Base-by-base conservation (phyloP, 2,113 vertebrate genomes). In the Chitala chitala region DNA sequence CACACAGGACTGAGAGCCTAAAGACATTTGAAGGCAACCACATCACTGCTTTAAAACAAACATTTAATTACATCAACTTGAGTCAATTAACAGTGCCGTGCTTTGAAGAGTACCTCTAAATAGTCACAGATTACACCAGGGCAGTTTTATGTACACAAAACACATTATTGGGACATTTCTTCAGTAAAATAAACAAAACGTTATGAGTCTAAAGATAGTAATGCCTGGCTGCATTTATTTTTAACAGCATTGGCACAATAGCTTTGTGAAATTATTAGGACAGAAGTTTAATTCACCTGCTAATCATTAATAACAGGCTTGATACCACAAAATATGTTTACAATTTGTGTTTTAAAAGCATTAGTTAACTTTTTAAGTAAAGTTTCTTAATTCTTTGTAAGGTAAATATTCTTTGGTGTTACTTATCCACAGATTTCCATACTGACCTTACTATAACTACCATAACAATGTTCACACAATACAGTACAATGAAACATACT, bases 51-150 rank as follows among this genome's bases (percentile, higher is more conserved):
- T 42, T 46, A 36, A 69, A 53, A 69, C 68, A 69, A 69, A 69
- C 68, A 69, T 69, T 69, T 69, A 69, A 69, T 69, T 69, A 69
- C 68, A 69, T 69, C 68, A 51, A 69, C 48, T 69, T 69, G 46
- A 51, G 5, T 69, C 44, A 50, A 69, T 69, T 69, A 31, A 51
- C 48, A 53, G 46, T 33, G 44, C 68, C 68, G 29, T 5, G 15
- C 48, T 69, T 53, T 51, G 68, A 69, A 33, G 46, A 9, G 68
- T 51, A 31, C 68, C 48, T 69, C 68, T 33, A 69, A 69, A 69
- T n/a, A 51, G 48, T 31, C 66, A 33, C 48, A 33, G 68, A 50
- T 66, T 46, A 66, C 31, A 69, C 31, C 46, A 53, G 29, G 15
- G 36, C 26, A 8, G 48, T 53, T 53, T 69, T n/a, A 69, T 17